Conservation (phyloP, 2,888 invertebrate genomes). For the Sesia bembeciformis region DNA sequence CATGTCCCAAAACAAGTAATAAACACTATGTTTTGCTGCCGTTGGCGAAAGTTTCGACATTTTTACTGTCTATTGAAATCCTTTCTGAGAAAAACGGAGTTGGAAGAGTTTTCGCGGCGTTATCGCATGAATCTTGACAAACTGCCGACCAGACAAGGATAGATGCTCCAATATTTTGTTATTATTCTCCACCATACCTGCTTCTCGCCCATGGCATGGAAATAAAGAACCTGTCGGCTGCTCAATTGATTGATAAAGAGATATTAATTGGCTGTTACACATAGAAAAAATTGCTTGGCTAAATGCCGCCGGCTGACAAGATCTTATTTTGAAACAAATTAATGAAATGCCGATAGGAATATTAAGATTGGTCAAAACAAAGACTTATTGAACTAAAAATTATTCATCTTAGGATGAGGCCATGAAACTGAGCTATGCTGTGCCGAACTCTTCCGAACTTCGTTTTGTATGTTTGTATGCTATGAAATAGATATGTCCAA, state of each 20-base stretch:
- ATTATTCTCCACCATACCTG: constrained; percentile 20
- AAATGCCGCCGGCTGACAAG: background rate
- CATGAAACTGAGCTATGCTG: too few species aligned
- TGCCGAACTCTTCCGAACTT: too few species aligned
- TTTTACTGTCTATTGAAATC: constrained; percentile 34
- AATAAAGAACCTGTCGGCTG: constrained; percentile 12
- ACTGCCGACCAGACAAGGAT: constrained; percentile 26
- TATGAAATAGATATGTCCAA: too few species aligned
- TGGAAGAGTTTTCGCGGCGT: constrained; percentile 10
- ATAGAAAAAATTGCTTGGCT: too few species aligned
- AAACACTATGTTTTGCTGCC: constrained; percentile 33
- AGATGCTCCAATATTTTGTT: constrained; percentile 27
- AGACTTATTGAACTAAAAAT: too few species aligned
- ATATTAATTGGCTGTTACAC: background rate
- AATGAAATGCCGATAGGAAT: background rate
- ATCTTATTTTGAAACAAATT: background rate
- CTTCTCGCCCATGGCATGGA: constrained; percentile 14
- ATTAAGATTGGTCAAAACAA: background rate
- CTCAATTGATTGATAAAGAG: constrained; percentile 9
- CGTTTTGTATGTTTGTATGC: too few species aligned
- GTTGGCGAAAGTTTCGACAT: constrained; percentile 44
- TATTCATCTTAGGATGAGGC: too few species aligned
- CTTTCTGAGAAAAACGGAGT: constrained; percentile 20
- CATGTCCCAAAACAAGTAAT: constrained; percentile 33
- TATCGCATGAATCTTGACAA: constrained; percentile 40